Base-by-base conservation (phyloP, 2,113 vertebrate genomes). In the Psephotus haematonotus region DNA sequence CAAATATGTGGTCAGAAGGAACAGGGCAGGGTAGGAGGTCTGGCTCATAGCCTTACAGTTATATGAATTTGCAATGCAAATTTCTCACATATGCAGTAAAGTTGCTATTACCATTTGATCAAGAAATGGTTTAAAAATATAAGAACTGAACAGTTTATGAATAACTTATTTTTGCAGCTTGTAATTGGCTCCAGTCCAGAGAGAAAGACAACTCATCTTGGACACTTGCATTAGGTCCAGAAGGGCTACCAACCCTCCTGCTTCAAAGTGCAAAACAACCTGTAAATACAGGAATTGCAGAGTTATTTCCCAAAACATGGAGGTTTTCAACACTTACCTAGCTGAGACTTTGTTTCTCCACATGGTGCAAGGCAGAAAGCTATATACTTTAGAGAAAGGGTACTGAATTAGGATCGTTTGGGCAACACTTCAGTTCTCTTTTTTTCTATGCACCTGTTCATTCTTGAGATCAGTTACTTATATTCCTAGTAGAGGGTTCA, bases 1-100 rank as follows among this genome's bases (percentile, higher is more conserved):
- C 92, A 91, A 95, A 94, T 76, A 44, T 82, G 53, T 87, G 71
- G 49, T 63, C 41, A 76, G 84, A 70, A 93, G 67, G 87, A 89
- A 87, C 47, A 89, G 95, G 81, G 86, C 89, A 93, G 75, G 93
- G 89, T 46, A 92, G 91, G 94, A 96, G 89, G 89, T 87, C 96
- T 95, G 94, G 87, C 93, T 94, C n/a, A 10, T 33, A 74, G 82
- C 92, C 90, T 82, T 91, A 65, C 33, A 49, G 74, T 47, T 68
- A 60, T 7, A 17, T 59, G 25, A 16, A 93, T 97, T 96, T 97
- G 87, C 93, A 96, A 93, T 88, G 90, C 92, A 96, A 80, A 95
- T 96, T 82, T 90, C 49, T 85, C 49, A 82, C 84, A 92, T 80
- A 88, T 33, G 47, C 67, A 68, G 9, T 90, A 55, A 87, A 86